Base-by-base conservation (phyloP, 2,113 vertebrate species). In the Elephas maximus region DNA sequence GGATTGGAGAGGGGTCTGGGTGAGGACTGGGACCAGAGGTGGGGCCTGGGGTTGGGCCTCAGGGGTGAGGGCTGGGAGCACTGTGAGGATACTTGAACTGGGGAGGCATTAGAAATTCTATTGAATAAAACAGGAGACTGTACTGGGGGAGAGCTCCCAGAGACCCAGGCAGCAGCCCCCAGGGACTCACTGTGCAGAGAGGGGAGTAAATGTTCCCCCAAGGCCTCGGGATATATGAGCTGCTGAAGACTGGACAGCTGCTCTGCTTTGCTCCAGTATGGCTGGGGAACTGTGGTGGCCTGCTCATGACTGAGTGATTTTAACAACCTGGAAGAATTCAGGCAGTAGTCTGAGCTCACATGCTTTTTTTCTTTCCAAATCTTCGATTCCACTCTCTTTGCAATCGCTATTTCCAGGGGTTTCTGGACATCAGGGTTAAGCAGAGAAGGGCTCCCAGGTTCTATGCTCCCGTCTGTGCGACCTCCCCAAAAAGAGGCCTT, bases 111-210 rank as follows among this genome's bases (percentile, higher is more conserved):
- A 1, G 57, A 48, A n/a, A 84, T 45, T 71, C 30, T n/a, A 67
- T 96, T 97, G 79, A 97, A 97, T 30, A 86, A 83, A 74, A 79
- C 67, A 62, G 80, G 65, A 67, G 44, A 33, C 5, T 60, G 44
- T 23, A 85, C 63, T 37, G 62, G 2, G 4, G 76, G 45, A 80
- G 76, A n/a, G 1, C 21, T 41, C 26, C 37, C 79, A 8, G 92
- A 44, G 6, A 91, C 78, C 65, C 76, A 95, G 84, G 85, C 80
- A n/a, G 92, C 30, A 62, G 95, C 90, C 28, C 94, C 76, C n/a
- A 98, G 33, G 45, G 97, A 97, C 37, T 98, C 95, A 9, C 97
- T 98, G 69, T 97, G 96, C 24, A 96, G 97, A 63, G 93, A 97
- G 8, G 96, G 97, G 33, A 97, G 96, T 48, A 93, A 51, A 18